Conservation (phyloP, 2,113 vertebrate species). For the Zapus hudsonius region DNA sequence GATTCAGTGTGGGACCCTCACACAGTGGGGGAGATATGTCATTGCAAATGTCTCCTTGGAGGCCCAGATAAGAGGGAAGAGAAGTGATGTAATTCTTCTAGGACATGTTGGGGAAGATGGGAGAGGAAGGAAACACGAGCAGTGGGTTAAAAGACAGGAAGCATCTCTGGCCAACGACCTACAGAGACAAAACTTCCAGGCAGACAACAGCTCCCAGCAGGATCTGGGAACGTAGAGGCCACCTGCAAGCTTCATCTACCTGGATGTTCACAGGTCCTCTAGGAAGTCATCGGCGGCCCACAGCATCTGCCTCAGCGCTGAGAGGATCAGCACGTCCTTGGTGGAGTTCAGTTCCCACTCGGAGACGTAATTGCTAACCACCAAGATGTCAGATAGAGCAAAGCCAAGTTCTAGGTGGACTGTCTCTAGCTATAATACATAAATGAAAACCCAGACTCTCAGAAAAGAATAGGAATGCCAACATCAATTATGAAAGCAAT, state of each 20-base stretch:
- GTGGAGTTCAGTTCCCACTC: slow-evolving; percentile 70
- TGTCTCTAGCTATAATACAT: slow-evolving; percentile 74
- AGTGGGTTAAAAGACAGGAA: background rate
- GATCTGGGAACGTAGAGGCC: background rate
- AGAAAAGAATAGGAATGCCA: background rate
- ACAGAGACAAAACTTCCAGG: background rate
- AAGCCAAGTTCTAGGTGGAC: slow-evolving; percentile 81
- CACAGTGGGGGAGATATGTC: background rate
- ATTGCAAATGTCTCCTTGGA: background rate
- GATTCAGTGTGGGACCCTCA: background rate
- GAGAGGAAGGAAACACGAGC: background rate
- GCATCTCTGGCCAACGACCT: background rate
- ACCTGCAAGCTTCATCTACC: background rate
- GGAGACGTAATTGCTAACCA: slow-evolving; percentile 81
- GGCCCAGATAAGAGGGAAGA: background rate
- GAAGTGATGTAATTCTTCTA: background rate
- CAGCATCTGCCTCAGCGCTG: slow-evolving; percentile 41
- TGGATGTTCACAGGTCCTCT: slow-evolving; percentile 28
- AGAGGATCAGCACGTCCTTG: slow-evolving; percentile 49
- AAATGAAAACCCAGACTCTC: slow-evolving; percentile 29
- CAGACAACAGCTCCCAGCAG: background rate
- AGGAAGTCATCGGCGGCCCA: slow-evolving; percentile 57
- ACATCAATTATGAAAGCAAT: background rate
- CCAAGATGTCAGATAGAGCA: slow-evolving; percentile 79
- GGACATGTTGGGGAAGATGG: background rate